These are phyloP conservation scores for Psophia crepitans DNA, from an alignment of 2,113 vertebrate species.

Conservation along the genomic window DNA sequence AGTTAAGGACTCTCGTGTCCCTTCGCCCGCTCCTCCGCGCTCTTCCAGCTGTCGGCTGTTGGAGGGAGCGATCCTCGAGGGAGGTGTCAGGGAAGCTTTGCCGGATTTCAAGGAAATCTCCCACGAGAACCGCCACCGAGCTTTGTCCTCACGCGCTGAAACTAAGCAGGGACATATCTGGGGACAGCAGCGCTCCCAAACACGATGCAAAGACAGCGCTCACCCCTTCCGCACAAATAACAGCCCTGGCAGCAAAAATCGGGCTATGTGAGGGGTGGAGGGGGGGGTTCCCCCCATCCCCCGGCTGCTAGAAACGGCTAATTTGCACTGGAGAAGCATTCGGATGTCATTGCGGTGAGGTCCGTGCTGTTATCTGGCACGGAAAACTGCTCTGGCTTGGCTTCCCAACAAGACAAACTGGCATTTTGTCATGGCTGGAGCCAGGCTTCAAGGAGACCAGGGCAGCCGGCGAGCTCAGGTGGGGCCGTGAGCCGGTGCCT, in stretches of 20 bases:
- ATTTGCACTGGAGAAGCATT: not conserved
- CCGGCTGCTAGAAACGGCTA: not conserved
- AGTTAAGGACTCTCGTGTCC: not conserved
- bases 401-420: slow-evolving; percentile 15
- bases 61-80: not conserved
- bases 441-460: not conserved
- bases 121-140: accelerated
- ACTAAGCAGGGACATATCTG: accelerated
- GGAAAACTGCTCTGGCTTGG: not conserved
- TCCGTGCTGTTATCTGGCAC: not conserved
- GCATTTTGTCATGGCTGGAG: slow-evolving; percentile 13
- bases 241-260: not conserved
- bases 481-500: not conserved
- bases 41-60: not conserved
- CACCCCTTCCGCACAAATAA: not conserved
- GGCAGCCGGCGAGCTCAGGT: not conserved
- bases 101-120: not conserved
- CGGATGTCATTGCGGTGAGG: not conserved
- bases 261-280: not conserved
- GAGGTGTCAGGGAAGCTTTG: not conserved
- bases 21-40: accelerated
- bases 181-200: not conserved
- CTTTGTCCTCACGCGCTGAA: accelerated
- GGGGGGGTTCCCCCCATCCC: not conserved
- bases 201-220: not conserved